Evolutionary conservation across 30 jellyfish, hydroid and myxozoan genomes (phyloP).

Genomic region (Aurelia aurita complex sp. Pacific): DNA sequence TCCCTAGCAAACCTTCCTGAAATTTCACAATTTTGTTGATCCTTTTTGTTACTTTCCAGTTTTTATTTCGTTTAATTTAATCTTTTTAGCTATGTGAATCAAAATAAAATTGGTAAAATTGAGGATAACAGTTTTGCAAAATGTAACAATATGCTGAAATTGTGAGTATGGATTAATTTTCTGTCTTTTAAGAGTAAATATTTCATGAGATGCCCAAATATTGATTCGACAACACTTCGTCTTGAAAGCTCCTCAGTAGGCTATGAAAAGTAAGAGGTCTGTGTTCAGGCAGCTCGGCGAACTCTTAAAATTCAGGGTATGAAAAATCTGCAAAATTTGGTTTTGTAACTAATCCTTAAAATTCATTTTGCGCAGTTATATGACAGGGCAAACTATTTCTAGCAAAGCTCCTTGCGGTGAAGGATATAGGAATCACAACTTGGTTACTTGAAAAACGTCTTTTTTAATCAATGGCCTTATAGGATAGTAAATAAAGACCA

Average conservation of each 20-base stretch:
- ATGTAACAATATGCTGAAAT: conserved; percentile 34
- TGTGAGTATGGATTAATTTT: conserved; percentile 49
- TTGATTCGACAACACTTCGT: too few species aligned
- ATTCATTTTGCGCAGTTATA: too few species aligned
- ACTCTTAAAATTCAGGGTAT: too few species aligned
- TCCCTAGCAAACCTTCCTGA: too few species aligned
- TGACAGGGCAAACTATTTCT: too few species aligned
- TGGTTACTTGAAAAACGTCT: too few species aligned
- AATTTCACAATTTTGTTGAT: not conserved
- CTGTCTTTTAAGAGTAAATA: not conserved
- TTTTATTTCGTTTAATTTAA: not conserved
- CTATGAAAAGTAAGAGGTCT: too few species aligned
- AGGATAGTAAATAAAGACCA: too few species aligned
- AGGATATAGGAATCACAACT: too few species aligned
- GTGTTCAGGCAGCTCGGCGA: not conserved
- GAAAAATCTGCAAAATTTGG: not conserved
- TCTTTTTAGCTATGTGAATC: conserved; percentile 41
- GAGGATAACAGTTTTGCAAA: conserved; percentile 41
- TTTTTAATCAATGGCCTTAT: too few species aligned
- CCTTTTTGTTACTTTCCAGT: not conserved
- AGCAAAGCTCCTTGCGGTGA: too few species aligned
- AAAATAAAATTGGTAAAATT: conserved; percentile 45
- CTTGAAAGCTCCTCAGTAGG: too few species aligned
- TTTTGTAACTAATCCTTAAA: not conserved
- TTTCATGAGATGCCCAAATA: not conserved